Evolutionary conservation across 2,888 invertebrate species (phyloP).

Genomic region (Andrena flavipes): DNA sequence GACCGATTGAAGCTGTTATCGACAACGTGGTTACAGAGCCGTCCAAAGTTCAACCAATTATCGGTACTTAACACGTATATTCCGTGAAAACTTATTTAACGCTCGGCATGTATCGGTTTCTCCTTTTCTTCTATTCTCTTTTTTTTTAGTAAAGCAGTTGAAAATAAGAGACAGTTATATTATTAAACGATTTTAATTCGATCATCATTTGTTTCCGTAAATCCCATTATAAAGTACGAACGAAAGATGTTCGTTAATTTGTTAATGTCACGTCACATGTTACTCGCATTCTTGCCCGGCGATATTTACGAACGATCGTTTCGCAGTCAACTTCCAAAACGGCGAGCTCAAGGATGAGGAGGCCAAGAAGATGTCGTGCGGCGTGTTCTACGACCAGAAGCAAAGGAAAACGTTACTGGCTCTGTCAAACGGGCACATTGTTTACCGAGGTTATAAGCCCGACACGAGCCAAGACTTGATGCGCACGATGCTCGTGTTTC

Average conservation of each 20-base stretch:
- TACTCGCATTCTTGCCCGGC: neutral
- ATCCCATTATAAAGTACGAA: neutral
- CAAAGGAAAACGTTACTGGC: conserved; percentile 75
- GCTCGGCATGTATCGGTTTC: neutral
- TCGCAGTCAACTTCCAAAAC: conserved; percentile 80
- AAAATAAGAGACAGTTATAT: neutral
- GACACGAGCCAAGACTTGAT: conserved; percentile 73
- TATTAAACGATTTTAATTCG: neutral
- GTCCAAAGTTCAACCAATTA: conserved; percentile 79
- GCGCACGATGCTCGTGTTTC: conserved; percentile 80
- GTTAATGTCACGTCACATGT: neutral
- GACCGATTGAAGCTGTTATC: conserved; percentile 73
- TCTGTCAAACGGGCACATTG: conserved; percentile 79
- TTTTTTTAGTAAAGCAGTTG: neutral
- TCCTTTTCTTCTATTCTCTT: neutral
- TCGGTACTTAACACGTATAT: conserved; percentile 71
- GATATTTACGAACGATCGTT: neutral
- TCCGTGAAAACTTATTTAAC: neutral
- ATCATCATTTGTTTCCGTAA: neutral
- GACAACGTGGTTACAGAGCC: conserved; percentile 78
- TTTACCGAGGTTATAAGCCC: conserved; percentile 81
- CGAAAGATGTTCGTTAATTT: neutral
- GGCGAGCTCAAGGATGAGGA: conserved; percentile 80
- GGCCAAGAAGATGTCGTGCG: conserved; percentile 77
- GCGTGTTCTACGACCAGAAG: conserved; percentile 75